phyloP scores from a whole-genome alignment of 2,888 invertebrate species.

The Xiphydria camelus region DNA sequence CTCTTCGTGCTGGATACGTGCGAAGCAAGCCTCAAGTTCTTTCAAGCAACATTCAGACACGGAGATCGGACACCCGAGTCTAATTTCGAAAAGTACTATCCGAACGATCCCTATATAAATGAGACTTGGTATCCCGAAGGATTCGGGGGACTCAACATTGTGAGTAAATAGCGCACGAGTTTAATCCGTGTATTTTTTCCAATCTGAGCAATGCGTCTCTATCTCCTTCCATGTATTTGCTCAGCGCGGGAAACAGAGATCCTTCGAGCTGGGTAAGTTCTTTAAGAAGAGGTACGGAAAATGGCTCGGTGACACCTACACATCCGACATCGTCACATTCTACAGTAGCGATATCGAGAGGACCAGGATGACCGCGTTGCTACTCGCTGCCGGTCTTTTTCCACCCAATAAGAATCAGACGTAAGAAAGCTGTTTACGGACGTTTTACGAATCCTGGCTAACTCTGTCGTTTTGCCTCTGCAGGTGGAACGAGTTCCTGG shows the following conservation, averaged over 20 bases:
- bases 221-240: no score
- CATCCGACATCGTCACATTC: conserved; percentile 7
- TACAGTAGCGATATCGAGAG: conserved; percentile 12
- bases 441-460: not conserved
- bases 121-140: conserved; percentile 19
- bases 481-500: conserved; percentile 15
- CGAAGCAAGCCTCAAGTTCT: conserved; percentile 13
- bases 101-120: conserved; percentile 19
- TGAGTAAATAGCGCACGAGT: no score
- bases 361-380: conserved; percentile 8
- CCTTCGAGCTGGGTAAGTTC: conserved; percentile 14
- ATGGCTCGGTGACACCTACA: conserved; percentile 13
- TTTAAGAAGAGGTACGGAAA: conserved; percentile 16
- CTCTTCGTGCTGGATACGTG: no score
- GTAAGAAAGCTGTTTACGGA: conserved; percentile 7
- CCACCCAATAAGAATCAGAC: conserved; percentile 12
- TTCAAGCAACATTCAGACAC: conserved; percentile 25
- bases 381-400: conserved; percentile 20
- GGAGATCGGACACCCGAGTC: conserved; percentile 21
- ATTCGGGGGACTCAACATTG: conserved; percentile 11
- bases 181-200: no score
- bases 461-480: not conserved
- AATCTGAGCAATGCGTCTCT: no score
- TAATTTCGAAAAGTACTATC: conserved; percentile 11
- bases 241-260: conserved; percentile 22